These are phyloP conservation scores for Zaprionus tsacasi DNA, from an alignment of 1,140 invertebrate genomes.

Conservation along the genomic window DNA sequence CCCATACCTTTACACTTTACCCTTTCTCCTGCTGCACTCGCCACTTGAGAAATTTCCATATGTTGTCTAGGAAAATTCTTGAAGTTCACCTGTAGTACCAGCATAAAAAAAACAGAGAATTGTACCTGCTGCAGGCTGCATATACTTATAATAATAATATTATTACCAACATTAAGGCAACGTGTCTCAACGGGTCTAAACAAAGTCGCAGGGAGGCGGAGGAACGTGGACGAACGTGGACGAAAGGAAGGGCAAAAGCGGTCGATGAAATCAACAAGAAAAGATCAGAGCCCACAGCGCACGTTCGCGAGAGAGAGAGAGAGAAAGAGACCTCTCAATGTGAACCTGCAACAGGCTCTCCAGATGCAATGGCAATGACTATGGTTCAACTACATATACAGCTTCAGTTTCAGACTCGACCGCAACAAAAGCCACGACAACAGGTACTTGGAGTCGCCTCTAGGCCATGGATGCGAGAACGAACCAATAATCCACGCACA, in stretches of 20 bases:
- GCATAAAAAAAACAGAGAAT: slow-evolving; percentile 66
- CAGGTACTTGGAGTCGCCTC: slow-evolving; percentile 79
- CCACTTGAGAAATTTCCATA: slow-evolving; percentile 31
- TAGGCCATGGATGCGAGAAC: slow-evolving; percentile 69
- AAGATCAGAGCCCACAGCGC: slow-evolving; percentile 44
- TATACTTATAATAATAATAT: slow-evolving; percentile 73
- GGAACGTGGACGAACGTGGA: background rate
- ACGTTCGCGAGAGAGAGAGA: slow-evolving; percentile 22
- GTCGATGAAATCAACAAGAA: slow-evolving; percentile 56
- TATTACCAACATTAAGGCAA: slow-evolving; percentile 79
- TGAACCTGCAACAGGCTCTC: slow-evolving; percentile 33
- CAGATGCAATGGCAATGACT: slow-evolving; percentile 9
- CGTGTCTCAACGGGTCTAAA: slow-evolving; percentile 60
- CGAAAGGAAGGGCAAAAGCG: slow-evolving; percentile 25
- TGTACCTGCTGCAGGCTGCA: slow-evolving; percentile 68
- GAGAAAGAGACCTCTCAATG: slow-evolving; percentile 25
- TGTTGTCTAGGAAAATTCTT: slow-evolving; percentile 5
- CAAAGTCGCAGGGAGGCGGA: slow-evolving; percentile 38
- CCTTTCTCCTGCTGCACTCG: background rate
- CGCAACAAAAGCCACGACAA: slow-evolving; percentile 74
- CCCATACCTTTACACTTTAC: background rate
- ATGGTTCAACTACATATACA: background rate
- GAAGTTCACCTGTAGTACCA: slow-evolving; percentile 78
- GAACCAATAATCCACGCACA: slow-evolving; percentile 81
- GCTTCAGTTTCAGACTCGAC: slow-evolving; percentile 29